Evolutionary conservation across 1,140 invertebrate species (phyloP).

Genomic region (Caenorhabditis briggsae): DNA sequence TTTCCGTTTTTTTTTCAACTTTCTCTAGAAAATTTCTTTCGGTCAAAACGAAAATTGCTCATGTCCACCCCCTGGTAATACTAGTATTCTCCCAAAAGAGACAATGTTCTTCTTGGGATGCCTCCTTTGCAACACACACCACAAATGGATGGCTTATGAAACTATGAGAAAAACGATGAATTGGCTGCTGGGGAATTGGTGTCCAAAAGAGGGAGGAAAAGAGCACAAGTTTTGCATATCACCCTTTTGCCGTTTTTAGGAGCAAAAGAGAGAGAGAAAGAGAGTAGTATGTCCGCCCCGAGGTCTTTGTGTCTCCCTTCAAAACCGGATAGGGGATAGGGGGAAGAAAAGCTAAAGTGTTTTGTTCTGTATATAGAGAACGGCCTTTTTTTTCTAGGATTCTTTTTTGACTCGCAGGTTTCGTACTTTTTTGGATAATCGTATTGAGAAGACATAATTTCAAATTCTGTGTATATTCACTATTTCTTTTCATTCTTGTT

Average conservation of each 20-base stretch:
- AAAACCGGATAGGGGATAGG: not conserved
- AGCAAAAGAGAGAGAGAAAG: not conserved
- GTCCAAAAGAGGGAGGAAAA: conserved; percentile 9
- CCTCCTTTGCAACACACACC: not conserved
- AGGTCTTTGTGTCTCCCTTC: conserved; percentile 16
- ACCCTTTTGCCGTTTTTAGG: not conserved
- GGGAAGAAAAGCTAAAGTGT: not conserved
- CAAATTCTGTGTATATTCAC: too few species aligned
- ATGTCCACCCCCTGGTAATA: not conserved
- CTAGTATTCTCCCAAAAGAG: not conserved
- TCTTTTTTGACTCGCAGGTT: not conserved
- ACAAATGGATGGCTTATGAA: conserved; percentile 46
- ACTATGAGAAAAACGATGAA: conserved; percentile 51
- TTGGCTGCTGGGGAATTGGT: conserved; percentile 46
- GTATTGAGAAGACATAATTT: not conserved
- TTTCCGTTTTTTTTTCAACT: not conserved
- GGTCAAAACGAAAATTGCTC: not conserved
- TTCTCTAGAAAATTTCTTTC: not conserved
- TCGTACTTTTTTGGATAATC: not conserved
- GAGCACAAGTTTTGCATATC: conserved; percentile 53
- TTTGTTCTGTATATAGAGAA: not conserved
- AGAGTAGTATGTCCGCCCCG: not conserved
- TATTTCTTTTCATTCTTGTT: too few species aligned
- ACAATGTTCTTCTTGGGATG: not conserved
- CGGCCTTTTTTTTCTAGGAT: not conserved